phyloP scores from a whole-genome alignment of 2,888 invertebrate genomes.

The Ceramica pisi region DNA sequence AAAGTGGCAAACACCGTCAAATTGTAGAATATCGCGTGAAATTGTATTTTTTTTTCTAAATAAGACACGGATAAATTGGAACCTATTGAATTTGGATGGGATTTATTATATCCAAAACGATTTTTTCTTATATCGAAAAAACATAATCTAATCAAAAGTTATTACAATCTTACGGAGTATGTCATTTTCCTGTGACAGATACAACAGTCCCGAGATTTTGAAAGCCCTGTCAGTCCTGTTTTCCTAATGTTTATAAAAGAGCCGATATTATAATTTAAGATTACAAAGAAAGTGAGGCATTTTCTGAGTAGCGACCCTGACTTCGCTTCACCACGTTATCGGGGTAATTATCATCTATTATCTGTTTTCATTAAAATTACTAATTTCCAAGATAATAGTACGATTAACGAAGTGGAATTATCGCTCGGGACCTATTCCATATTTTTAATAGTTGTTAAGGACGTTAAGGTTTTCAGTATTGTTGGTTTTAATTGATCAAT shows the following conservation, averaged over 20 bases:
- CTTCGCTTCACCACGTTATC: neutral
- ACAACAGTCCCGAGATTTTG: neutral
- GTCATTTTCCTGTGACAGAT: too few relatives aligned
- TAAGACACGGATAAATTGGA: too few relatives aligned
- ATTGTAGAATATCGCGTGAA: too few relatives aligned
- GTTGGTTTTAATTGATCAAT: slow-evolving; percentile 31
- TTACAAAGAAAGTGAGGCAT: neutral
- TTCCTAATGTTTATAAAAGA: neutral
- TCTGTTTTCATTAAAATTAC: slow-evolving; percentile 14
- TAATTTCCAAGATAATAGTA: slow-evolving; percentile 29
- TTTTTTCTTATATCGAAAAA: too few relatives aligned
- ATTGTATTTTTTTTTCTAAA: too few relatives aligned
- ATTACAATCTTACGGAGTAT: too few relatives aligned
- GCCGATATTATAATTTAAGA: neutral
- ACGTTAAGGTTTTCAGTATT: neutral
- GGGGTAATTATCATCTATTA: slow-evolving; percentile 13
- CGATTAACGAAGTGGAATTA: slow-evolving; percentile 19
- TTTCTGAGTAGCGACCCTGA: neutral
- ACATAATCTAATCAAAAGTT: too few relatives aligned
- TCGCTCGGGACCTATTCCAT: neutral
- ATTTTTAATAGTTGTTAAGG: neutral
- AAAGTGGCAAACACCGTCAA: too few relatives aligned
- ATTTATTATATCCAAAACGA: too few relatives aligned
- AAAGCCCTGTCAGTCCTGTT: too few relatives aligned
- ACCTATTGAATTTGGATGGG: too few relatives aligned